Percentiles rank a stretch among this genome's conserved stretches.
Conservation (phyloP, 1,140 invertebrate species). For the Bombus confusus region DNA sequence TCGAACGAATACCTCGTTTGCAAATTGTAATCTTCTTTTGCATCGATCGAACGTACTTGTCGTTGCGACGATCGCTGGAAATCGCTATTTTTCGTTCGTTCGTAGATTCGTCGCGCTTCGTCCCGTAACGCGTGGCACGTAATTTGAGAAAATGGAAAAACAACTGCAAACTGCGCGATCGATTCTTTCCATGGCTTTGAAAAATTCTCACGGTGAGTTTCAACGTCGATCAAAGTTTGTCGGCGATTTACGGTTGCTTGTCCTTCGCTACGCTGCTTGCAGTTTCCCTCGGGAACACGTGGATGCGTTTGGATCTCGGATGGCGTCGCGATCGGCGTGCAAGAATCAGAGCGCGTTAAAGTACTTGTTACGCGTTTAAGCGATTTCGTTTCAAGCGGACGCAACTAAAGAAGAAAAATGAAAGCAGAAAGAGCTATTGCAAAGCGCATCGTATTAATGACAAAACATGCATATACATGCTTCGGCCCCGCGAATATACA, state of each 20-base stretch:
- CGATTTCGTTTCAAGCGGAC: constrained; percentile 48
- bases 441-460: constrained; percentile 48
- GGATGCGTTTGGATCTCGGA: background rate
- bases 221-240: background rate
- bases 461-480: constrained; percentile 61
- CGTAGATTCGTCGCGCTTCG: accelerated
- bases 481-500: constrained; percentile 41
- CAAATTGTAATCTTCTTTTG: background rate
- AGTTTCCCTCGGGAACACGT: background rate
- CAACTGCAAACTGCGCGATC: too few relatives aligned
- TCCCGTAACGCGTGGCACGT: too few relatives aligned
- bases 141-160: accelerated
- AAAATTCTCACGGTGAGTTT: background rate
- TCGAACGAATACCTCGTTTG: background rate
- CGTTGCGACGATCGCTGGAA: background rate
- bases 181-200: accelerated
- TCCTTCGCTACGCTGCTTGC: background rate
- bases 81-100: background rate
- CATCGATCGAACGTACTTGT: background rate
- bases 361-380: constrained; percentile 43
- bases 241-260: background rate
- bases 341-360: constrained; percentile 26
- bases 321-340: constrained; percentile 22
- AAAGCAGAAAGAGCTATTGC: constrained; percentile 34
- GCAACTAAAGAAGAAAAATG: background rate